Conservation (phyloP, 2,797 vertebrate species). For the Bovichtus variegatus region DNA sequence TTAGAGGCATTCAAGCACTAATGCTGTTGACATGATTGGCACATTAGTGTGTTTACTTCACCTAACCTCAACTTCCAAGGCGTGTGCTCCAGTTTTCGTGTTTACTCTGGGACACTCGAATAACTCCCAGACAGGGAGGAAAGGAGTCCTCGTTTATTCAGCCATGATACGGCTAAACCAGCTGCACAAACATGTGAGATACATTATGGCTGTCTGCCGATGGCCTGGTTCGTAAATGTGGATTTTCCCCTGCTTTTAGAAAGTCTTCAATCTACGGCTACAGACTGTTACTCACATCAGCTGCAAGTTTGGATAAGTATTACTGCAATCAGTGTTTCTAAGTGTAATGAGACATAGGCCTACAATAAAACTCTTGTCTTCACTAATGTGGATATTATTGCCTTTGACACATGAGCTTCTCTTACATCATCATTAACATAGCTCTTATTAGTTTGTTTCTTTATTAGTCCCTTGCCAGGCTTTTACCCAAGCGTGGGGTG, state of each 20-base stretch:
- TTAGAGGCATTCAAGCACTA: slow-evolving; percentile 53
- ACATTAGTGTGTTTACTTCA: slow-evolving; percentile 69
- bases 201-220: slow-evolving; percentile 54
- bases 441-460: slow-evolving; percentile 37
- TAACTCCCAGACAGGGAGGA: slow-evolving; percentile 38
- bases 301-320: slow-evolving; percentile 14
- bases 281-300: slow-evolving; percentile 35
- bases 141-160: slow-evolving; percentile 41
- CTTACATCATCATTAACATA: slow-evolving; percentile 43
- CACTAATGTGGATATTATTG: slow-evolving; percentile 30
- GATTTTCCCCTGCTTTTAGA: slow-evolving; percentile 22
- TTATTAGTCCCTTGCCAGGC: slow-evolving; percentile 42
- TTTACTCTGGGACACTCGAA: slow-evolving; percentile 54
- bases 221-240: slow-evolving; percentile 17
- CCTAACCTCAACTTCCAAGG: slow-evolving; percentile 52
- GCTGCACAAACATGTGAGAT: slow-evolving; percentile 71
- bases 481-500: slow-evolving; percentile 25
- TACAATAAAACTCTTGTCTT: slow-evolving; percentile 19
- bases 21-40: slow-evolving; percentile 67
- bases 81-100: slow-evolving; percentile 46
- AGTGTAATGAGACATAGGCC: slow-evolving; percentile 23
- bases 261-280: slow-evolving; percentile 17
- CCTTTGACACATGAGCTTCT: slow-evolving; percentile 33
- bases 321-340: slow-evolving; percentile 32
- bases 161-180: slow-evolving; percentile 60